phyloP scores from a whole-genome alignment of 2,797 vertebrate genomes.

The Corythornis leucogaster region DNA sequence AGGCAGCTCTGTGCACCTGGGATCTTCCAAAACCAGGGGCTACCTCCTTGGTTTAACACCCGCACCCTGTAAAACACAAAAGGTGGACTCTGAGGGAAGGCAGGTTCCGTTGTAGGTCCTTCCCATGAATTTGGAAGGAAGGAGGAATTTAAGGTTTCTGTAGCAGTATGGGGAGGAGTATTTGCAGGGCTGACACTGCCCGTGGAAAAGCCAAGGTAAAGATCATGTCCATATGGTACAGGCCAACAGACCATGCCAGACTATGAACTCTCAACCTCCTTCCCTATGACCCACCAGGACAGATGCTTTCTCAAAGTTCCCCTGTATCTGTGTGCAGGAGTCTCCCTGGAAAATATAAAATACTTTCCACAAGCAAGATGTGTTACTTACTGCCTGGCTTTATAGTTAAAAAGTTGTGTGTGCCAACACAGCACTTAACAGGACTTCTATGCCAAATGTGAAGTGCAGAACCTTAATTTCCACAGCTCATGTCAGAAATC shows the following conservation, averaged over 20 bases:
- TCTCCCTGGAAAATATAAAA: neutral
- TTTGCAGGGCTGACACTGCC: neutral
- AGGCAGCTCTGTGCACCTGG: neutral
- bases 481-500: neutral
- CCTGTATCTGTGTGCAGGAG: too few relatives aligned
- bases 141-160: neutral
- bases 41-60: neutral
- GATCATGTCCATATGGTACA: neutral
- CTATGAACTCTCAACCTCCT: neutral
- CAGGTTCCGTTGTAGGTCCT: neutral
- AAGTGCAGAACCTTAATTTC: neutral
- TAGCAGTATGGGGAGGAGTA: neutral
- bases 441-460: neutral
- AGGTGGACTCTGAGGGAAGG: neutral
- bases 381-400: neutral
- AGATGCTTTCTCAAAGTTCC: neutral
- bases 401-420: neutral
- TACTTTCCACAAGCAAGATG: neutral
- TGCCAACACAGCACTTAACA: neutral
- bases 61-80: neutral
- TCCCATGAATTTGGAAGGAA: neutral
- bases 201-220: neutral
- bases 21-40: neutral
- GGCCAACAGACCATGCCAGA: neutral
- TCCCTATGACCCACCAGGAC: neutral